Percentiles rank a stretch among this genome's conserved stretches.
Conservation (phyloP, 2,888 invertebrate genomes). For the Phasia obesa region DNA sequence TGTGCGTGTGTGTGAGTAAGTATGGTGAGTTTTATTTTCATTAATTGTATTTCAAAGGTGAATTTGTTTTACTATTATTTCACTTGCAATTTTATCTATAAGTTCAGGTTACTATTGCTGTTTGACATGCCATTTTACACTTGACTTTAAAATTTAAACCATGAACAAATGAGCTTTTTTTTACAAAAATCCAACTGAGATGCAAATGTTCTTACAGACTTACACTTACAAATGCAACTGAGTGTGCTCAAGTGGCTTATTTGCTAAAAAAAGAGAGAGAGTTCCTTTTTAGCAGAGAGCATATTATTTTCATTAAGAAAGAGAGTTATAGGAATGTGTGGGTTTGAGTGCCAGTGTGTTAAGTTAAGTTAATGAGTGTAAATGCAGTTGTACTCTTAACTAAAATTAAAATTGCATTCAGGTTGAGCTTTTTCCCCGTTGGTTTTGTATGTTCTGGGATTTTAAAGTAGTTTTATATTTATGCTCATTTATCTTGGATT, state of each 20-base stretch:
- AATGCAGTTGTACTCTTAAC: slow-evolving; percentile 51
- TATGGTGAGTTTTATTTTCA: slow-evolving; percentile 16
- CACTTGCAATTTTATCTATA: not conserved
- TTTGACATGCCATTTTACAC: slow-evolving; percentile 71
- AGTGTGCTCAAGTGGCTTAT: slow-evolving; percentile 15
- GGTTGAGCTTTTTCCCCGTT: slow-evolving; percentile 10
- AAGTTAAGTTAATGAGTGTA: slow-evolving; percentile 37
- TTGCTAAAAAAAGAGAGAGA: not conserved
- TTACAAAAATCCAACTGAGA: slow-evolving; percentile 12
- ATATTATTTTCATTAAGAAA: not conserved
- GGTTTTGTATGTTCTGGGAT: not conserved
- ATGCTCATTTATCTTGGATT: slow-evolving; percentile 42
- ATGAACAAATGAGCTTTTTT: slow-evolving; percentile 30
- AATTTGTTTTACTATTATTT: slow-evolving; percentile 20
- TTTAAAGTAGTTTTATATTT: slow-evolving; percentile 33
- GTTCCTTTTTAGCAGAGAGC: not conserved
- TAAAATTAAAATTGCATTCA: slow-evolving; percentile 35
- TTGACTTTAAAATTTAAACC: slow-evolving; percentile 73
- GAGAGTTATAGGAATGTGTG: not conserved
- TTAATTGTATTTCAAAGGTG: slow-evolving; percentile 1
- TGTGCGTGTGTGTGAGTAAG: not conserved
- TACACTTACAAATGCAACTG: slow-evolving; percentile 14
- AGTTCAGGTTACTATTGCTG: slow-evolving; percentile 17
- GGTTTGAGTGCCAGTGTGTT: slow-evolving; percentile 10
- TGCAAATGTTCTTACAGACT: slow-evolving; percentile 16